These are phyloP conservation scores for Brachyhypopomus occidentalis DNA, from an alignment of 2,113 vertebrate genomes.

Conservation along the genomic window DNA sequence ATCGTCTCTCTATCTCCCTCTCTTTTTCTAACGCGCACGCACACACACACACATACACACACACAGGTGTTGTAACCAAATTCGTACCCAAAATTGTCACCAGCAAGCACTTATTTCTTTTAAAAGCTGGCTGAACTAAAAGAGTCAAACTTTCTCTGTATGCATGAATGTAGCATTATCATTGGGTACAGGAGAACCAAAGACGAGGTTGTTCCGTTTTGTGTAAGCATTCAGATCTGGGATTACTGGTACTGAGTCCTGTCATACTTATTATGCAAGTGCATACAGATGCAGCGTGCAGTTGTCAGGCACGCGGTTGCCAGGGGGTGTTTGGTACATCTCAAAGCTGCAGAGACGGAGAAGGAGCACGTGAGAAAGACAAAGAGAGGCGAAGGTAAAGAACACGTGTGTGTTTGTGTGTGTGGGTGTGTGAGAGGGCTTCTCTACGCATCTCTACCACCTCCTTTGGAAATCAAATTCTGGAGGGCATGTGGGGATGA, in stretches of 20 bases:
- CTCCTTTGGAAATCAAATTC: slow-evolving; percentile 79
- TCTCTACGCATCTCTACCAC: slow-evolving; percentile 32
- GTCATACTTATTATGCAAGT: background rate
- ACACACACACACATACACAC: background rate
- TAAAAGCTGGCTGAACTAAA: background rate
- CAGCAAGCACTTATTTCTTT: background rate
- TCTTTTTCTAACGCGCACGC: background rate
- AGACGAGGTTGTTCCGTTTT: background rate
- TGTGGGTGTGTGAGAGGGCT: background rate
- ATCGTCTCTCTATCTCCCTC: background rate
- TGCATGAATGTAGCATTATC: background rate
- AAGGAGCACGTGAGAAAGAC: background rate
- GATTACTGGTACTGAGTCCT: background rate
- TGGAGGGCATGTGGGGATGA: slow-evolving; percentile 52
- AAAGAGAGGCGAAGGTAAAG: background rate
- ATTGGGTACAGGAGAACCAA: background rate
- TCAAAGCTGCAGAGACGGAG: background rate
- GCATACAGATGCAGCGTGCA: background rate
- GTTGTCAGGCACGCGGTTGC: background rate
- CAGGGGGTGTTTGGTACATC: background rate
- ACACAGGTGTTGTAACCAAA: slow-evolving; percentile 52
- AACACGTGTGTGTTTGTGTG: background rate
- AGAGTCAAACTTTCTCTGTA: background rate
- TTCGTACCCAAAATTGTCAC: slow-evolving; percentile 42
- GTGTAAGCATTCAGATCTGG: background rate